Base-by-base conservation (phyloP, 2,797 vertebrate species). In the Rousettus madagascariensis region DNA sequence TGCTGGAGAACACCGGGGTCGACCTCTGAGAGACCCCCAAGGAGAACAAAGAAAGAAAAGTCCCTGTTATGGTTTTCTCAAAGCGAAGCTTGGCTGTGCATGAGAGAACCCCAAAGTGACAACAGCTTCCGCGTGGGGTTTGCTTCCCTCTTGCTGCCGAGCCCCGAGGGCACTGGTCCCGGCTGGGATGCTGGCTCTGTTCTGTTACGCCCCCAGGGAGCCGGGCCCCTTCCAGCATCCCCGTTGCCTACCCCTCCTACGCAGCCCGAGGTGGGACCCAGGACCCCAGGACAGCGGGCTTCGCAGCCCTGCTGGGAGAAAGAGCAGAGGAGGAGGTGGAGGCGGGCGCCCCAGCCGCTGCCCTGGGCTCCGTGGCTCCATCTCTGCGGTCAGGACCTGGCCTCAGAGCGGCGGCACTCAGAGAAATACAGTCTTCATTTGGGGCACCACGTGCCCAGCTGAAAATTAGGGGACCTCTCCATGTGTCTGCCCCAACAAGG, bases 301-400 rank as follows among this genome's bases (percentile, higher is more conserved):
- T 38, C 65, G 28, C 49, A 38, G 71, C 55, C 75, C 75, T 41
- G 8, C 30, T 75, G 61, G 59, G 61, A 61, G 20, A 41, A 46
- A 75, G 22, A 69, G 22, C 6, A 59, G 22, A 65, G 24, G 65
- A 43, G 24, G 38, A 26, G 12, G 49, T 17, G 10, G 46, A 38
- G 17, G 33, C 41, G 4, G 8, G 41, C 12, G 20, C 24, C 38
- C 24, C 83, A 86, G 2, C 24, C 8, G 0, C 33, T 0, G 0
- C 71, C 28, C 28, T 30, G 24, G 78, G 72, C 38, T 53, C 30
- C 4, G 19, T n/a, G 26, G 33, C 46, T 91, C n/a, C 41, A 46
- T 38, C 43, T 33, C 53, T 3, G 8, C 51, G 59, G 46, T 79
- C 46, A 41, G 59, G 80, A 71, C 28, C 11, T 10, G 17, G 33